Conservation (phyloP, 2,113 vertebrate genomes). For the Dunckerocampus dactyliophorus region DNA sequence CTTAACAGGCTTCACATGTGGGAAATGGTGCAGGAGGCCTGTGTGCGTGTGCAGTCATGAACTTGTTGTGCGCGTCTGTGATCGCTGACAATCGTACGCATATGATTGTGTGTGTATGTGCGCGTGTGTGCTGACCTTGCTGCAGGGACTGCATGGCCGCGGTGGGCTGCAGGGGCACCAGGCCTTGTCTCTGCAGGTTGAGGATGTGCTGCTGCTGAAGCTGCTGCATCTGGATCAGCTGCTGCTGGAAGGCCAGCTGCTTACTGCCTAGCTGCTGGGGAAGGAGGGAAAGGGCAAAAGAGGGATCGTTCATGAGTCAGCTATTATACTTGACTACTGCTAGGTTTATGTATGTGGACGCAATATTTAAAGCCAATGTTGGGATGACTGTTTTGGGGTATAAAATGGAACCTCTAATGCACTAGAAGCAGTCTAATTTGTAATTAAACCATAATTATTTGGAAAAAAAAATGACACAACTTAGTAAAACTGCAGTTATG, state of each 20-base stretch:
- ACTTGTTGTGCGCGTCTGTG: constrained; percentile 26
- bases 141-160: constrained; percentile 91
- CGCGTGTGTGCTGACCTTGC: constrained; percentile 82
- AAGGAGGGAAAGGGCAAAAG: constrained; percentile 3
- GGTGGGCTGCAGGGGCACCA: constrained; percentile 88
- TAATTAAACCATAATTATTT: too few species aligned
- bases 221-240: constrained; percentile 99
- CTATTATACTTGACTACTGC: background rate
- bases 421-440: too few species aligned
- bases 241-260: constrained; percentile 99
- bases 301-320: background rate
- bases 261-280: constrained; percentile 87
- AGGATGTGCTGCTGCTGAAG: constrained; percentile 98
- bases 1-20: constrained; percentile 77
- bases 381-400: too few species aligned
- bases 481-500: too few species aligned
- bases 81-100: constrained; percentile 16
- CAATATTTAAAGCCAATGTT: background rate
- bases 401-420: too few species aligned
- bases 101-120: background rate
- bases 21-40: constrained; percentile 24
- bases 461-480: too few species aligned
- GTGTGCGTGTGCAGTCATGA: constrained; percentile 3
- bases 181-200: constrained; percentile 96
- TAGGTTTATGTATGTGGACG: background rate